Base-by-base conservation (phyloP, 2,888 invertebrate species). In the Geotrupes spiniger region DNA sequence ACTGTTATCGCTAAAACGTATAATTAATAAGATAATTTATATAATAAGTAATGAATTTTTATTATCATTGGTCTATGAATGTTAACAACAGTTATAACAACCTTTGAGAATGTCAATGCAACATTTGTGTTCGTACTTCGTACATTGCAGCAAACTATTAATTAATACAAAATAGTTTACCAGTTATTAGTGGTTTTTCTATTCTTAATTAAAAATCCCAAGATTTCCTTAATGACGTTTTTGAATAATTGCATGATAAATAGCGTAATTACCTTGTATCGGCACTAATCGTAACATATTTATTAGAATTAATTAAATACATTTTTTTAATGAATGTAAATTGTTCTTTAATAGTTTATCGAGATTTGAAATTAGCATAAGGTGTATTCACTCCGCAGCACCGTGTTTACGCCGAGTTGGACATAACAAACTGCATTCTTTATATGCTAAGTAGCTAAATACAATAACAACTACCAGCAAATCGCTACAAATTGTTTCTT, bases 401-500 rank as follows among this genome's bases (percentile, higher is more conserved):
- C 36, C 26, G 26, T 43, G 21, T 36, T 28, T 28, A 31, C 42
- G 31, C 12, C 42, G 42, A 29, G 31, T 31, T 14, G 12, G 31
- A 45, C 45, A 38, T 44, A 37, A 45, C 29, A 29, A 31, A 45
- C 45, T 37, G 31, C 45, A 45, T 49, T 49, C 49, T 49, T 57
- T 56, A 57, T 57, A 57, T 59, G 59, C 54, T 55, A 59, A 59
- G 53, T 42, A 55, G 55, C 51, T 53, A 45, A 51, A 45, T 46
- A 53, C 56, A 49, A 56, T 41, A 40, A 49, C 51, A 51, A 52
- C 42, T 49, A 52, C 51, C 49, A 43, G 53, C 56, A 58, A 57
- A 59, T 57, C 55, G 54, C 45, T 58, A 57, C 56, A 58, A 58
- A 56, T 58, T 59, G 57, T 54, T 54, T 44, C 42, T 40, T 51